These are phyloP conservation scores for Melanotaenia nigrans DNA, from an alignment of 2,797 vertebrate species.

Conservation along the genomic window DNA sequence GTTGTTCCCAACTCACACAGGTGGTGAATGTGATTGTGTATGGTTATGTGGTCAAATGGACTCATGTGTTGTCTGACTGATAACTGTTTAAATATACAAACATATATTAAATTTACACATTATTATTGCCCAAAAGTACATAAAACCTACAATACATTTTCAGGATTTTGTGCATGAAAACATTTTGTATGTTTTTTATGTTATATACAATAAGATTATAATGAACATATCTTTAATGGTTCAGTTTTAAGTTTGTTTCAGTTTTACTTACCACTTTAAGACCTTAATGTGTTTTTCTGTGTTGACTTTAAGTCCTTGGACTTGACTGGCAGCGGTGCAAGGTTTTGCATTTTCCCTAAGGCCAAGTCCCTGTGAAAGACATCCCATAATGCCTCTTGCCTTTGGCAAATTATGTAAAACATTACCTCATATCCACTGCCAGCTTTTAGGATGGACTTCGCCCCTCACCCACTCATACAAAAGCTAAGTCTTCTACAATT, in stretches of 20 bases:
- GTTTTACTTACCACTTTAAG: background rate
- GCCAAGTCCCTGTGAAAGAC: slow-evolving; percentile 57
- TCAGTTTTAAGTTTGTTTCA: background rate
- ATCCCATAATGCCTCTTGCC: slow-evolving; percentile 53
- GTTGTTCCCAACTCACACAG: slow-evolving; percentile 41
- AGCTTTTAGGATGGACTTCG: slow-evolving; percentile 51
- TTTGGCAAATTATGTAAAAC: slow-evolving; percentile 74
- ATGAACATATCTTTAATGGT: background rate
- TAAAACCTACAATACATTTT: slow-evolving; percentile 8
- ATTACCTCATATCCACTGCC: slow-evolving; percentile 69
- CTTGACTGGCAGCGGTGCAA: slow-evolving; percentile 33
- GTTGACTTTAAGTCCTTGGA: slow-evolving; percentile 32
- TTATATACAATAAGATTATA: background rate
- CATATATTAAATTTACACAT: background rate
- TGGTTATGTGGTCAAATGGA: slow-evolving; percentile 41
- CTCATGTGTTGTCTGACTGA: slow-evolving; percentile 8
- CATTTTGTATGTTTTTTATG: background rate
- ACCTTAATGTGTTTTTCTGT: slow-evolving; percentile 8
- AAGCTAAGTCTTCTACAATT: slow-evolving; percentile 62
- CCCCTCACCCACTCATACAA: slow-evolving; percentile 50
- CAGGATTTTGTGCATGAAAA: background rate
- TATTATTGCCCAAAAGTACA: background rate
- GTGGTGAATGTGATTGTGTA: slow-evolving; percentile 27
- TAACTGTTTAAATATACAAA: background rate
- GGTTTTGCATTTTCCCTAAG: slow-evolving; percentile 71